phyloP scores from a whole-genome alignment of 2,113 vertebrate species.

The Malurus cyaneus region DNA sequence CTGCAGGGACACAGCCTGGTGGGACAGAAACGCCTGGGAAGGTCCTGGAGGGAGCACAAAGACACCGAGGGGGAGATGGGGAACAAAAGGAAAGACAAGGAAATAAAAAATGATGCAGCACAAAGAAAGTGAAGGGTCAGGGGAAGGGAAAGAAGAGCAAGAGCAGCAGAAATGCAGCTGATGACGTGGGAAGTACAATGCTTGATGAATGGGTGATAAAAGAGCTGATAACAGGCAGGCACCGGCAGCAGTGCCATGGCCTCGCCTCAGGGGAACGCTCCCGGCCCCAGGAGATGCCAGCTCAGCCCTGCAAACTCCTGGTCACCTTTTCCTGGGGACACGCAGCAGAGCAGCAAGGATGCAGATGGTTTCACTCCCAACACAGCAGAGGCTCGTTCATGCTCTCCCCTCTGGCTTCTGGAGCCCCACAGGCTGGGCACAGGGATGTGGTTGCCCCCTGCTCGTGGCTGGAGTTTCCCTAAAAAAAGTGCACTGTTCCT shows the following conservation, averaged over 20 bases:
- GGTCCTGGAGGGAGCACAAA: not conserved
- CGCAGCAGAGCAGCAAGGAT: not conserved
- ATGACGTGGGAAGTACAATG: accelerated
- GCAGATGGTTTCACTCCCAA: not conserved
- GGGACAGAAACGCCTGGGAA: not conserved
- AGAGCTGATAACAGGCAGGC: not conserved
- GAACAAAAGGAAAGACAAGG: not conserved
- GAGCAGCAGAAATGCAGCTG: not conserved
- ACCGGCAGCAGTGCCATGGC: accelerated
- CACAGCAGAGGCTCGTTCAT: not conserved
- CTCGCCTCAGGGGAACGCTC: accelerated
- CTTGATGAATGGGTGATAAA: not conserved
- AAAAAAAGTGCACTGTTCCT: accelerated
- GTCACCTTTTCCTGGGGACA: not conserved
- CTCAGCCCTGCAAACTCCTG: not conserved
- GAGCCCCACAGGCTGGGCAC: not conserved
- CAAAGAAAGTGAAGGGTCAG: not conserved
- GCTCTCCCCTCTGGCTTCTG: not conserved
- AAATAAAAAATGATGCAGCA: not conserved
- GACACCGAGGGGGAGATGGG: accelerated
- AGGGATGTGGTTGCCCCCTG: not conserved
- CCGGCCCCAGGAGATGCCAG: not conserved
- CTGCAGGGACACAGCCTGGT: accelerated
- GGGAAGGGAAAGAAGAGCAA: not conserved
- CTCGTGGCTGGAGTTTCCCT: not conserved